A percentile compares a stretch with the other conserved stretches of the same genome.
Conservation (phyloP, 2,113 vertebrate species). For the Nycticorax nycticorax region DNA sequence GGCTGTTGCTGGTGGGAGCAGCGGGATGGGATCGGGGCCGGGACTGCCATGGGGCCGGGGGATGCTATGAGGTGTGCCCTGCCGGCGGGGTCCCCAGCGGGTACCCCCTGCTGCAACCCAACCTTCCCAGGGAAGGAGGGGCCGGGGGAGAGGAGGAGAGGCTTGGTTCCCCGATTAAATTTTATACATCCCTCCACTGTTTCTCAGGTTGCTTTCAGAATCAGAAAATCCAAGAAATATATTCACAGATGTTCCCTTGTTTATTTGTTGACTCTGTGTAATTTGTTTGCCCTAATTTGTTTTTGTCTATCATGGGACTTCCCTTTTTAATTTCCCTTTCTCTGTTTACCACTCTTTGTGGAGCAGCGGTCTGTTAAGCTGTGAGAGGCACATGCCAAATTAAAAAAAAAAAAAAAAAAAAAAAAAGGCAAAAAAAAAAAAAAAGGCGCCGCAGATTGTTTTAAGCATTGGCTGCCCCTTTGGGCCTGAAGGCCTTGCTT, state of each 20-base stretch:
- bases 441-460: constrained; percentile 90
- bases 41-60: fast-evolving
- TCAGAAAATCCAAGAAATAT: constrained; percentile 88
- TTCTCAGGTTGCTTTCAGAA: constrained; percentile 80
- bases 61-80: neutral
- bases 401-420: constrained; percentile 82
- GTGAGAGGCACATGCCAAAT: constrained; percentile 90
- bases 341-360: constrained; percentile 99
- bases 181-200: constrained; percentile 69
- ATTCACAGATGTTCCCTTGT: constrained; percentile 98
- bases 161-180: constrained; percentile 49
- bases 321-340: constrained; percentile 99
- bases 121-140: neutral
- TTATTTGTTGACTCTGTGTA: constrained; percentile 99
- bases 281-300: constrained; percentile 99
- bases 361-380: constrained; percentile 97
- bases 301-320: constrained; percentile 96
- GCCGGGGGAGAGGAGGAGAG: neutral
- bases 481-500: constrained; percentile 96
- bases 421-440: constrained; percentile 59
- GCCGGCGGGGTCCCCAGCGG: neutral
- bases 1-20: neutral
- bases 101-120: neutral
- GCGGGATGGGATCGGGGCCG: neutral
- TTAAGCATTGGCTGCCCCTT: constrained; percentile 95